Percentiles rank a stretch among this genome's conserved stretches.
These are phyloP conservation scores for Spinus olivaceus DNA, from an alignment of 2,797 vertebrate species.

Conservation along the genomic window DNA sequence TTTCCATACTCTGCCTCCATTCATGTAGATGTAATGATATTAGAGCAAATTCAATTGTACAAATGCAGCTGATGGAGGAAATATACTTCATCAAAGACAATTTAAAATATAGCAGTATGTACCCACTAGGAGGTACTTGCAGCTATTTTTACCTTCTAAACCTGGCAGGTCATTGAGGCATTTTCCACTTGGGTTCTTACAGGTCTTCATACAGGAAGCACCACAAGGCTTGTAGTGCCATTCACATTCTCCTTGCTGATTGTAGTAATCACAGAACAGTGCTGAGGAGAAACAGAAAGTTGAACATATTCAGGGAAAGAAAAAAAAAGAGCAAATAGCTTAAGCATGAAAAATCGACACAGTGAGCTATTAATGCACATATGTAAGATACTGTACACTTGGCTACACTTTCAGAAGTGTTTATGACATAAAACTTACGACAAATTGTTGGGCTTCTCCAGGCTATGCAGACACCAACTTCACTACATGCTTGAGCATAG, in stretches of 20 bases:
- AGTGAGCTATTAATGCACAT: background rate
- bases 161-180: slow-evolving; percentile 69
- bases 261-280: slow-evolving; percentile 80
- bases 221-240: slow-evolving; percentile 80
- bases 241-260: slow-evolving; percentile 71
- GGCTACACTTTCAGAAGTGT: background rate
- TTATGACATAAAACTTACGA: slow-evolving; percentile 80
- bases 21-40: background rate
- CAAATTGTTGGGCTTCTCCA: slow-evolving; percentile 89
- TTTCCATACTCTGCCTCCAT: background rate
- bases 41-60: background rate
- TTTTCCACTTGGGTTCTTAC: slow-evolving; percentile 72
- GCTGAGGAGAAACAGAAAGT: slow-evolving; percentile 54
- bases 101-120: background rate
- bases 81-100: background rate
- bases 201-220: slow-evolving; percentile 76
- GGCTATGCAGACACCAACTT: slow-evolving; percentile 79
- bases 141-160: slow-evolving; percentile 72
- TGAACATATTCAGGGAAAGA: background rate
- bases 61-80: background rate
- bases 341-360: background rate
- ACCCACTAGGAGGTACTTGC: background rate
- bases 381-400: background rate
- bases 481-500: slow-evolving; percentile 86
- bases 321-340: background rate